Conservation (phyloP, 2,797 vertebrate genomes). For the Phoxinus dragarum region DNA sequence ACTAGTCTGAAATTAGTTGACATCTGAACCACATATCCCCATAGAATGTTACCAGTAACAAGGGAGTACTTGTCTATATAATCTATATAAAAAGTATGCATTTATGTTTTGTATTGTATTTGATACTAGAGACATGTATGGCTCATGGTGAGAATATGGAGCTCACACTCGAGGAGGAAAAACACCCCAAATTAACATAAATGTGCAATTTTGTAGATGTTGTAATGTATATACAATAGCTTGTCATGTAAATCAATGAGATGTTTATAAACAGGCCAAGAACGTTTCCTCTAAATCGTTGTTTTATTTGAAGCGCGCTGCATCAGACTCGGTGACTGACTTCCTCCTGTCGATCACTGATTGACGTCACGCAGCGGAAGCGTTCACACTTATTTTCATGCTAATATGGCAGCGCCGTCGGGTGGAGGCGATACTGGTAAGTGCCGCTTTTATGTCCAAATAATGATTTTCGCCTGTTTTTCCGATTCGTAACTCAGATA, state of each 20-base stretch:
- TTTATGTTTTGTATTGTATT: neutral
- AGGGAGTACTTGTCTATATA: neutral
- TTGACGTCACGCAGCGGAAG: slow-evolving; percentile 63
- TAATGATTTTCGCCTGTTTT: neutral
- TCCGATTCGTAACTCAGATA: neutral
- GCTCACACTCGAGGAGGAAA: neutral
- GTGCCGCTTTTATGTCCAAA: neutral
- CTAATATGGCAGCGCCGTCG: slow-evolving; percentile 78
- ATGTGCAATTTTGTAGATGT: neutral
- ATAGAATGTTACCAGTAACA: neutral
- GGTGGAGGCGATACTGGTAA: slow-evolving; percentile 73
- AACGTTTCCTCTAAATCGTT: neutral
- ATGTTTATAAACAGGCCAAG: neutral
- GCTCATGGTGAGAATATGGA: neutral
- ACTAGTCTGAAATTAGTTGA: neutral
- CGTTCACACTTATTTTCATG: slow-evolving; percentile 44
- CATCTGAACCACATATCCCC: neutral
- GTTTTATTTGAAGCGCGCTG: neutral
- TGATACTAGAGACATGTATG: too few relatives aligned
- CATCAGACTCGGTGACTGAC: neutral
- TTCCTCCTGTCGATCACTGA: neutral
- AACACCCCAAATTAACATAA: neutral
- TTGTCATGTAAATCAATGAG: neutral
- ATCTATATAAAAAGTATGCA: neutral
- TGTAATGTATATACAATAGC: neutral